Conservation (phyloP, 2,797 vertebrate genomes). For the Intellagama lesueurii region DNA sequence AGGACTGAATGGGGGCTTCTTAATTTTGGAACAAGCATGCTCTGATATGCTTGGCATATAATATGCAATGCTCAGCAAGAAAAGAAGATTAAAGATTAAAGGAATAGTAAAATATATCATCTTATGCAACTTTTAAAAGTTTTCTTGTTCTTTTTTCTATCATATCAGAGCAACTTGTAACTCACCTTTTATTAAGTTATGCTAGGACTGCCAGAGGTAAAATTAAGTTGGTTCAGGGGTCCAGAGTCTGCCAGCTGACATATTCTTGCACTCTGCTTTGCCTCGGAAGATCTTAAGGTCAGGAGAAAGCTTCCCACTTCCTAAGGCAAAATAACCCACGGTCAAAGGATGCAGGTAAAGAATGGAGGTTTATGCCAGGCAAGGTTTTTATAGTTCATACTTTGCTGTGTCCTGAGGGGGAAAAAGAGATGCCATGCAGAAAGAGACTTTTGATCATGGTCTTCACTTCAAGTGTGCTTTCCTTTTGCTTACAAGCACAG, state of each 20-base stretch:
- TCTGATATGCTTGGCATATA: neutral
- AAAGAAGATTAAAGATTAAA: neutral
- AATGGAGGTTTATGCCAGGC: constrained; percentile 1
- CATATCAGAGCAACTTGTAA: neutral
- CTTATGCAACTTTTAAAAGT: neutral
- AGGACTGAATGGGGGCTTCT: no score
- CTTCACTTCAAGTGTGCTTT: neutral
- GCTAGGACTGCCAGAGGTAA: neutral
- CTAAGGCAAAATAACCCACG: constrained; percentile 6
- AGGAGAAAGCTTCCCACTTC: neutral
- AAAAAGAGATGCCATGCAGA: neutral
- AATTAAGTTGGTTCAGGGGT: neutral
- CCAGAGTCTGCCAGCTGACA: no score
- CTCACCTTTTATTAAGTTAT: neutral
- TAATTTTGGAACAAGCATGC: neutral
- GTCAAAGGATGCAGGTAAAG: neutral
- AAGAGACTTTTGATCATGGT: neutral
- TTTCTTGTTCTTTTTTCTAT: neutral
- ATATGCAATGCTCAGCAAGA: neutral
- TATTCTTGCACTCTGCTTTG: neutral
- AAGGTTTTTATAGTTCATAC: constrained; percentile 12
- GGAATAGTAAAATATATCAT: neutral
- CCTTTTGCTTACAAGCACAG: constrained; percentile 32
- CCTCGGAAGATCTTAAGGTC: neutral
- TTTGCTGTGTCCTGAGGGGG: constrained; percentile 20